Evolutionary conservation across 2,113 vertebrate genomes (phyloP).

Genomic region (Pseudopodoces humilis): DNA sequence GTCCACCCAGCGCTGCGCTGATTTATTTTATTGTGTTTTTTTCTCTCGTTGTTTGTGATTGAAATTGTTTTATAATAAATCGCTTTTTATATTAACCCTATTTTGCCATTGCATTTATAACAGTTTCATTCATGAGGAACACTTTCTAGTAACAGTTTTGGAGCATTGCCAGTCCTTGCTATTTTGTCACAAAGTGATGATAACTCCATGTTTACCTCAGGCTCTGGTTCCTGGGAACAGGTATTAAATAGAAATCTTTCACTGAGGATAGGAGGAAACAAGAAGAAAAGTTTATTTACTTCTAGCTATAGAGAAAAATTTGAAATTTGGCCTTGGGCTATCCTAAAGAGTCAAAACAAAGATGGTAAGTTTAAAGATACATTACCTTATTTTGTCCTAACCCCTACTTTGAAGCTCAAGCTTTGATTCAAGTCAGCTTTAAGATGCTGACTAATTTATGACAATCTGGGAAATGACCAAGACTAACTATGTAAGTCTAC

Average conservation of each 20-base stretch:
- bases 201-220: not conserved
- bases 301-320: not conserved
- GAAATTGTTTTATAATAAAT: too few species aligned
- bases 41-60: too few species aligned
- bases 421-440: not conserved
- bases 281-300: not conserved
- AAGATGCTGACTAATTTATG: not conserved
- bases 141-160: not conserved
- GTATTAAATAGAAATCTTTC: not conserved
- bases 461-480: not conserved
- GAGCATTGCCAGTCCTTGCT: not conserved
- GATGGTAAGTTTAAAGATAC: not conserved
- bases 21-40: too few species aligned
- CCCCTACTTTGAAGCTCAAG: not conserved
- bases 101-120: too few species aligned
- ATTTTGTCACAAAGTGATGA: not conserved
- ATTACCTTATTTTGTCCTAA: not conserved
- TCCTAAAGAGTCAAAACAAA: not conserved
- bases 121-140: not conserved
- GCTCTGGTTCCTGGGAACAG: not conserved
- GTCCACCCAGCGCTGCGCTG: too few species aligned
- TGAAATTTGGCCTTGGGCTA: not conserved
- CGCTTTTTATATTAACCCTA: too few species aligned
- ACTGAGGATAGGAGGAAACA: not conserved
- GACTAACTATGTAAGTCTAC: not conserved